Base-by-base conservation (phyloP, 2,113 vertebrate genomes). In the Microcebus griseorufus region DNA sequence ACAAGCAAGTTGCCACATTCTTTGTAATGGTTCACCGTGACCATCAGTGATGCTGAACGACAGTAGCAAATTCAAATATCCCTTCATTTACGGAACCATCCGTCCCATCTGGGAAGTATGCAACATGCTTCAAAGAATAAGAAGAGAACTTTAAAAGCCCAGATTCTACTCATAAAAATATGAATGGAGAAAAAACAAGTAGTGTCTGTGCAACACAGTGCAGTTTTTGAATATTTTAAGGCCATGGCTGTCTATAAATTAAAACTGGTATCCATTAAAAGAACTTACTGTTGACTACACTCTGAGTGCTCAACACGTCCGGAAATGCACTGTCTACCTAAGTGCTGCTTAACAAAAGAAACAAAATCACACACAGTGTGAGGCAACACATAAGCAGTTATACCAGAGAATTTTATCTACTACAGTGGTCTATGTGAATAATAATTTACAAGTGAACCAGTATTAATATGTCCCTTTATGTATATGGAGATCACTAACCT, bases 21-120 rank as follows among this genome's bases (percentile, higher is more conserved):
- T 98, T 93, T 98, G 94, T 95, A 98, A 98, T 96, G 97, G 98
- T 97, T 98, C 98, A 95, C 39, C 82, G 79, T 85, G 98, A 97
- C 98, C 98, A 85, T n/a, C 95, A 58, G 3, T 64, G 94, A 70
- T 51, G 48, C 4, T n/a, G 6, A 89, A 94, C 97, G 97, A 97
- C 88, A 98, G 98, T 0, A 98, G 96, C 98, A 88, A 95, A 97
- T 97, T 97, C 72, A 81, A 97, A 97, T 93, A 97, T 22, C 98
- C 96, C 98, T 97, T 98, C 94, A 79, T 98, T 96, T 97, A 98
- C 98, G 98, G 98, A 98, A 98, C 98, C 97, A 98, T 84, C 82
- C 85, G 73, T 67, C 92, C 90, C 78, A 10, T 29, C 62, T 48
- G 42, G 84, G 83, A 97, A 98, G 96, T 96, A 97, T 79, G 97